phyloP scores from a whole-genome alignment of 2,113 vertebrate genomes.

The Sakesphorus luctuosus region DNA sequence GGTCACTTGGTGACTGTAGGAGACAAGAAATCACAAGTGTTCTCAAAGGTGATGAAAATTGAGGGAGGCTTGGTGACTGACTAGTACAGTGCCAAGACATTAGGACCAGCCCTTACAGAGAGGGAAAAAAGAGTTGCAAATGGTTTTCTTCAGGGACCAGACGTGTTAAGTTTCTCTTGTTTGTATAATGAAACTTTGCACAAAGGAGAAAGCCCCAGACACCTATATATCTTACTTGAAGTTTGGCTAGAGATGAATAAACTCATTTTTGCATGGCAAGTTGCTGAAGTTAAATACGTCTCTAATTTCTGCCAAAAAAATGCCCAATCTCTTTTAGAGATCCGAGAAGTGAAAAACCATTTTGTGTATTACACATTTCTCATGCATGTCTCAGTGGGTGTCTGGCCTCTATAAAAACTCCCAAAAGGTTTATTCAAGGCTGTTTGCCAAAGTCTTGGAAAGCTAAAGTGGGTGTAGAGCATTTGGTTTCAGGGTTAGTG shows the following conservation, averaged over 20 bases:
- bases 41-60: not conserved
- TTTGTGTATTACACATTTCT: not conserved
- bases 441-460: not conserved
- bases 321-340: not conserved
- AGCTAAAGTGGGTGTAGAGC: not conserved
- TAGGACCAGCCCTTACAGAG: not conserved
- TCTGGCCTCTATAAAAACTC: conserved; percentile 18
- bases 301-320: conserved; percentile 37
- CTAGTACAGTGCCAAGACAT: not conserved
- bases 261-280: not conserved
- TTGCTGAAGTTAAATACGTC: not conserved
- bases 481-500: not conserved
- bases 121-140: not conserved
- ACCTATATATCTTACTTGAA: conserved; percentile 26
- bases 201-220: not conserved
- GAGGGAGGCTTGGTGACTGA: not conserved
- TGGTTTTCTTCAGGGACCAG: not conserved
- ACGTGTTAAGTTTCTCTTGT: not conserved
- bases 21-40: not conserved
- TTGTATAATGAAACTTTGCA: conserved; percentile 18
- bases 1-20: not conserved
- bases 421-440: not conserved
- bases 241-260: conserved; percentile 17
- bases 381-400: conserved; percentile 13
- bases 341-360: not conserved